phyloP scores from a whole-genome alignment of 2,113 vertebrate genomes.

The Sigmodon hispidus region DNA sequence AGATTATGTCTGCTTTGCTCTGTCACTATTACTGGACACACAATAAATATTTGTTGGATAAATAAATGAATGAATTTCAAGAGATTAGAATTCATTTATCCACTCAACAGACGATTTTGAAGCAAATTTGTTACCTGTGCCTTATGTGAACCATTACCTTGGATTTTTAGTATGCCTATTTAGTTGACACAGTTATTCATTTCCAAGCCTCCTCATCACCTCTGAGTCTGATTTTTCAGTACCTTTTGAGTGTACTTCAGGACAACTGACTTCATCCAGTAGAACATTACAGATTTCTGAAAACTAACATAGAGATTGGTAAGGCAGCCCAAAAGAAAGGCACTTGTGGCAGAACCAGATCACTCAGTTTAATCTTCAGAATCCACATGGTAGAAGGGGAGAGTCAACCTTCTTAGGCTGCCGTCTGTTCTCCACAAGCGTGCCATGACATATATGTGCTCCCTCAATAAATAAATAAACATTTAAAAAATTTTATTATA shows the following conservation, averaged over 20 bases:
- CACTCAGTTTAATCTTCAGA: background rate
- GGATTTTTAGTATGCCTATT: constrained; percentile 12
- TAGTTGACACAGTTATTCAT: background rate
- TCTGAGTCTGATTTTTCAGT: constrained; percentile 13
- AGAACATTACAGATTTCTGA: background rate
- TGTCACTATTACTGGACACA: background rate
- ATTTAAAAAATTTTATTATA: background rate
- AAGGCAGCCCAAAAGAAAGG: background rate
- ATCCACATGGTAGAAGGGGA: background rate
- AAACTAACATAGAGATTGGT: background rate
- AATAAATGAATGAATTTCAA: constrained; percentile 29
- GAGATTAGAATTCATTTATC: background rate
- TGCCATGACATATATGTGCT: accelerated
- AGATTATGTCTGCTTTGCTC: background rate
- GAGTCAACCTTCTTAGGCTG: too few species aligned
- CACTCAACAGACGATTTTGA: background rate
- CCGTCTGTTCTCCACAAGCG: background rate
- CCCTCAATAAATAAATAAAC: background rate
- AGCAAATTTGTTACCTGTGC: background rate
- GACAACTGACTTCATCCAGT: background rate
- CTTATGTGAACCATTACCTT: background rate
- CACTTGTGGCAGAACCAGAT: too few species aligned
- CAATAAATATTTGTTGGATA: background rate
- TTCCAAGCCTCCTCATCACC: background rate
- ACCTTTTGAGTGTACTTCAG: background rate